phyloP scores from a whole-genome alignment of 2,113 vertebrate genomes.

The Ammodytes marinus region DNA sequence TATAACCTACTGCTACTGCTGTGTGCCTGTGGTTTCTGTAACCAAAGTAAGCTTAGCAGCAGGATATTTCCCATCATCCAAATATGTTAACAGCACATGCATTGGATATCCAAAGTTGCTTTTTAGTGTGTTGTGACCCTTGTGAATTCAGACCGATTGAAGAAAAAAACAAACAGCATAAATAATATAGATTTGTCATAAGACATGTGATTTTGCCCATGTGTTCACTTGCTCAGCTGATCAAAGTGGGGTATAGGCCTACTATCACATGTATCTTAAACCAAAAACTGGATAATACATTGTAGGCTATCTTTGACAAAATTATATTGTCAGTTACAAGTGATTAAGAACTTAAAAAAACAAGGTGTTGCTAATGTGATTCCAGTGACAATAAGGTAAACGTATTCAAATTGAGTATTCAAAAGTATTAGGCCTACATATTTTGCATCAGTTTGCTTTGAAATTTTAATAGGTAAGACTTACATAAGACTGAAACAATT shows the following conservation, averaged over 20 bases:
- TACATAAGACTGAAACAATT: not conserved
- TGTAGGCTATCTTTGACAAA: not conserved
- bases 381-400: conserved; percentile 2
- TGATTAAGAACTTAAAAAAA: not conserved
- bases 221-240: not conserved
- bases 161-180: not conserved
- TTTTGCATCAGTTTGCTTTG: not conserved
- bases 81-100: not conserved
- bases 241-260: not conserved
- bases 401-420: not conserved
- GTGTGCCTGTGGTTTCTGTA: not conserved
- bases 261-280: not conserved
- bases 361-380: not conserved
- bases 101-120: not conserved
- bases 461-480: not conserved
- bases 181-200: not conserved
- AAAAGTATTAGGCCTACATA: not conserved
- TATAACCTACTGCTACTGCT: not conserved
- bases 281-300: not conserved
- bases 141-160: not conserved
- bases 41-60: not conserved
- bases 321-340: not conserved
- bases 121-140: not conserved
- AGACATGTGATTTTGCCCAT: not conserved
- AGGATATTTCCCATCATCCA: not conserved